Evolutionary conservation across 2,797 vertebrate species (phyloP).

Genomic region (Enteromius afrohamiltoni): DNA sequence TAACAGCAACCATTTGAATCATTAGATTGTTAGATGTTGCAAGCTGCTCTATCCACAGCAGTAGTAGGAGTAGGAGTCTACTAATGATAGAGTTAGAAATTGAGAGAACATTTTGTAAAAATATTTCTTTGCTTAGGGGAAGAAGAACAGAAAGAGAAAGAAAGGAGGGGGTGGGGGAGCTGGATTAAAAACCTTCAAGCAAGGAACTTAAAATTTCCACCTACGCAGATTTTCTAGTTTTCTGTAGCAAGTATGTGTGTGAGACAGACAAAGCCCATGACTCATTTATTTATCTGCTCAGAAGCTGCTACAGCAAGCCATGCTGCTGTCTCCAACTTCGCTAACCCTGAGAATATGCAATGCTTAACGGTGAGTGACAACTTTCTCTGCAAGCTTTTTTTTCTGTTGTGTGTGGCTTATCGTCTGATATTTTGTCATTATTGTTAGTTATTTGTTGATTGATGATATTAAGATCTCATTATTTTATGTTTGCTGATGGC

Average conservation of each 20-base stretch:
- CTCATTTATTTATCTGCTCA: conserved; percentile 77
- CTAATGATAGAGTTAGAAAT: conserved; percentile 78
- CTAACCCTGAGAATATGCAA: conserved; percentile 77
- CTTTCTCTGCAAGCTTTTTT: not conserved
- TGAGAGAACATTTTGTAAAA: not conserved
- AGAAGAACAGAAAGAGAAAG: not conserved
- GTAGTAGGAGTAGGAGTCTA: conserved; percentile 61
- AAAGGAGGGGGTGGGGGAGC: no score
- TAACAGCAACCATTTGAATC: not conserved
- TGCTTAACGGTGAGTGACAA: conserved; percentile 84
- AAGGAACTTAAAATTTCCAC: not conserved
- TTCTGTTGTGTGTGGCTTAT: not conserved
- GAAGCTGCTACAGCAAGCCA: conserved; percentile 76
- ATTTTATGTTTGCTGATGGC: not conserved
- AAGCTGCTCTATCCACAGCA: conserved; percentile 78
- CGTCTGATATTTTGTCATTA: not conserved
- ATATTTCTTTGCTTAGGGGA: not conserved
- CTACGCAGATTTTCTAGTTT: not conserved
- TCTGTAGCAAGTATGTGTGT: not conserved
- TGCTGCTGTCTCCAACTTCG: conserved; percentile 72
- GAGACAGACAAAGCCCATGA: not conserved
- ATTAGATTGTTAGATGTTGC: conserved; percentile 62
- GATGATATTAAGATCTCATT: not conserved
- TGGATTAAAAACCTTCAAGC: not conserved
- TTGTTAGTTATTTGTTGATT: not conserved